Percentiles rank a stretch among this genome's conserved stretches.
phyloP scores from a whole-genome alignment of 2,888 invertebrate genomes.

The Nesidiocoris tenuis region DNA sequence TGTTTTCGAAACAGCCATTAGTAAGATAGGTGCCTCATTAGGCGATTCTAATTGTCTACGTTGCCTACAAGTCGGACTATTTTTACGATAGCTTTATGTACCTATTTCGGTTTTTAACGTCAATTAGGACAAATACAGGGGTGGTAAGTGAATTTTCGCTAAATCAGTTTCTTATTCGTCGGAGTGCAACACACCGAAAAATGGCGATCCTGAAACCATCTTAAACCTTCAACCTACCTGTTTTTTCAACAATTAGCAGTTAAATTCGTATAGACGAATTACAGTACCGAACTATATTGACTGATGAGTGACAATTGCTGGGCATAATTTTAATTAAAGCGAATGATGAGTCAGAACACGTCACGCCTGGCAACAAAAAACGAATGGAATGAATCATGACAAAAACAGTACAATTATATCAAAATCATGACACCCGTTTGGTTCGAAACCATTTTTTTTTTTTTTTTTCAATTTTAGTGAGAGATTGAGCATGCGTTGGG shows the following conservation, averaged over 20 bases:
- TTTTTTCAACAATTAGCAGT: neutral
- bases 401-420: constrained; percentile 33
- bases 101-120: too few species aligned
- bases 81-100: too few species aligned
- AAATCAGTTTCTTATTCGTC: too few species aligned
- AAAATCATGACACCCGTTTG: constrained; percentile 7
- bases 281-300: neutral
- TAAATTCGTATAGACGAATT: neutral
- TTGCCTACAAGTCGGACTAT: too few species aligned
- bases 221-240: neutral
- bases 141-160: too few species aligned
- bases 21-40: too few species aligned
- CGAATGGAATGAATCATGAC: constrained; percentile 39
- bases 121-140: too few species aligned
- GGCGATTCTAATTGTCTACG: too few species aligned
- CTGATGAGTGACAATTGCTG: constrained; percentile 33
- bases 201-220: neutral
- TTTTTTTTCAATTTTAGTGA: too few species aligned
- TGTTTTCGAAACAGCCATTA: too few species aligned
- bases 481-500: too few species aligned
- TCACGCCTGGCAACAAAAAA: constrained; percentile 42
- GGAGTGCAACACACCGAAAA: too few species aligned
- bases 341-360: constrained; percentile 33
- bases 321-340: constrained; percentile 15
- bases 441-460: neutral